These are phyloP conservation scores for Babylonia areolata DNA, from an alignment of 1,140 invertebrate genomes.

Conservation along the genomic window DNA sequence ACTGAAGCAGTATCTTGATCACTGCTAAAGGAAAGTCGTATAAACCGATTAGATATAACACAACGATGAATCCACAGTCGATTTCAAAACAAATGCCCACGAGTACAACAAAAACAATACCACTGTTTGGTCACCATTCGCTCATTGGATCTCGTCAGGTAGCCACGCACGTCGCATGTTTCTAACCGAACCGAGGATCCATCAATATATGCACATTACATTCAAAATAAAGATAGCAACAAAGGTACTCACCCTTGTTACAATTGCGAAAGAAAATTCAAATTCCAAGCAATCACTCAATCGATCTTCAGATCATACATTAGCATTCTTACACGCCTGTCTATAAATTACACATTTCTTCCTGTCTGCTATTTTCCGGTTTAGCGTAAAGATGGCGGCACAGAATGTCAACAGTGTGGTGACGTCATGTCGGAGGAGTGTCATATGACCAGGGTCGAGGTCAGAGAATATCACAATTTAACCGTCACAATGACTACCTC, in stretches of 20 bases:
- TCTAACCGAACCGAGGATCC: not conserved
- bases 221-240: not conserved
- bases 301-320: not conserved
- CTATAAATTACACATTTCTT: conserved; percentile 28
- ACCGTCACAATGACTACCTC: not conserved
- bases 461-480: not conserved
- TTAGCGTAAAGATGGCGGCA: conserved; percentile 44
- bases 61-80: not conserved
- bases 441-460: conserved; percentile 49
- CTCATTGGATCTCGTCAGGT: too few relatives aligned
- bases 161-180: not conserved
- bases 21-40: not conserved
- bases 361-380: conserved; percentile 42
- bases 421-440: conserved; percentile 46
- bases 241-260: not conserved
- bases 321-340: conserved; percentile 8
- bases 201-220: not conserved
- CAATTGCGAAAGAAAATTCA: not conserved
- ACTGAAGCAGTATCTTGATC: too few relatives aligned
- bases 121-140: too few relatives aligned
- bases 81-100: not conserved
- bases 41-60: not conserved
- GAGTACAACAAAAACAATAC: not conserved
- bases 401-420: conserved; percentile 50
- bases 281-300: not conserved